phyloP scores from a whole-genome alignment of 1,140 invertebrate genomes.

The Heliconius eleuchia region DNA sequence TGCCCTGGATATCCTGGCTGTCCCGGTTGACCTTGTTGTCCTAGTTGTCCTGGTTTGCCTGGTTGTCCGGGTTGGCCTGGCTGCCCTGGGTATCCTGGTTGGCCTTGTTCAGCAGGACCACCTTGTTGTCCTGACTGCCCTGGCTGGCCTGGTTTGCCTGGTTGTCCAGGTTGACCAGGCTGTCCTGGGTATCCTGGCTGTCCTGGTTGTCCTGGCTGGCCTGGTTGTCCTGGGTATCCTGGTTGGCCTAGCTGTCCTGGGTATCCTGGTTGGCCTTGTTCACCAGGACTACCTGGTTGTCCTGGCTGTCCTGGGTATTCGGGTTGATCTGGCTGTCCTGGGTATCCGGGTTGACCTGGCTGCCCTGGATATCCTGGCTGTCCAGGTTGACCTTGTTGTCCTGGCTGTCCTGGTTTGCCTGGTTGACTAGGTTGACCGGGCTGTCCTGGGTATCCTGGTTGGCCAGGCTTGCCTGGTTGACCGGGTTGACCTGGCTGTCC shows the following conservation, averaged over 20 bases:
- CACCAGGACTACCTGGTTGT: too few species aligned
- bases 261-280: neutral
- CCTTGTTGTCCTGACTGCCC: too few species aligned
- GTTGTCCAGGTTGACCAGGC: too few species aligned
- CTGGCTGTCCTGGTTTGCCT: neutral
- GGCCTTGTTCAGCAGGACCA: too few species aligned
- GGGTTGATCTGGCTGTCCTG: neutral
- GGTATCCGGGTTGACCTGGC: neutral
- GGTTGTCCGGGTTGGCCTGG: neutral
- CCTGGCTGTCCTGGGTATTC: neutral
- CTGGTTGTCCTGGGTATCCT: neutral
- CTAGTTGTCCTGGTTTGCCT: conserved; percentile 36
- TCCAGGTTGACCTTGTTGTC: neutral
- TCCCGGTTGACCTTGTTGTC: conserved; percentile 35
- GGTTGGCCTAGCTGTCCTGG: neutral
- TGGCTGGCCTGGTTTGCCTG: too few species aligned
- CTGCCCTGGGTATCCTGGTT: too few species aligned
- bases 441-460: neutral
- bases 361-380: neutral
- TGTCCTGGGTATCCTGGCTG: too few species aligned
- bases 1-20: conserved; percentile 34
- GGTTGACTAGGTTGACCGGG: neutral
- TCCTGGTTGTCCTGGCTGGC: neutral
- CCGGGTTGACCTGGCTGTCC: neutral
- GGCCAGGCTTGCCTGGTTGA: neutral